Evolutionary conservation across 1,140 invertebrate species (phyloP).

Genomic region (Druon quercuslanigerum): DNA sequence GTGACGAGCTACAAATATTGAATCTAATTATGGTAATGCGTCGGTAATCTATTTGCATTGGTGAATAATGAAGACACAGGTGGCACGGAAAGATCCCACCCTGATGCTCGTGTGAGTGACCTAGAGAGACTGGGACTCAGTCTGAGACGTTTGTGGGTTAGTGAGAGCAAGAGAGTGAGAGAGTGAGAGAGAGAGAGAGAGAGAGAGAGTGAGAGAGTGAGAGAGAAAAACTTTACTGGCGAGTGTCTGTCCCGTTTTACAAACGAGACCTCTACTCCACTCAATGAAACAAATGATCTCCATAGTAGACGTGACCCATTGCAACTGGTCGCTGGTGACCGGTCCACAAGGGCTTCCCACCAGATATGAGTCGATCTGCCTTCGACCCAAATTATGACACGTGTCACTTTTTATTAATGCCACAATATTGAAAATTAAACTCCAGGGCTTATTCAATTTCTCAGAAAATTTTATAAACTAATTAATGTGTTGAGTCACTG

Average conservation of each 20-base stretch:
- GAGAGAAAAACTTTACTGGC: slow-evolving; percentile 9
- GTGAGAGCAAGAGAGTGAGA: slow-evolving; percentile 42
- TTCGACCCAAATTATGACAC: no score
- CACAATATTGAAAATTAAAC: no score
- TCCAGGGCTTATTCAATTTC: no score
- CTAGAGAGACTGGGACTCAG: slow-evolving; percentile 51
- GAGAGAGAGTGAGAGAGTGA: slow-evolving; percentile 37
- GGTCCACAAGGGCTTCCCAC: slow-evolving; percentile 11
- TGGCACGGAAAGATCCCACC: slow-evolving; percentile 66
- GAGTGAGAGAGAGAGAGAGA: slow-evolving; percentile 34
- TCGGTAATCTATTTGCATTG: slow-evolving; percentile 68
- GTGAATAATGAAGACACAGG: slow-evolving; percentile 69
- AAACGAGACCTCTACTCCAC: slow-evolving; percentile 46
- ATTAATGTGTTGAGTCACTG: no score
- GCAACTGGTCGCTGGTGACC: no score
- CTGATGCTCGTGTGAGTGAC: slow-evolving; percentile 61
- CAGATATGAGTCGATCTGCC: not conserved
- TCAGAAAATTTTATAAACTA: no score
- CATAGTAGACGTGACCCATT: slow-evolving; percentile 46
- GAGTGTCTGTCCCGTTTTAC: slow-evolving; percentile 48
- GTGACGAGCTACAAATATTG: slow-evolving; percentile 71
- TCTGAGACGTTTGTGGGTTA: slow-evolving; percentile 34
- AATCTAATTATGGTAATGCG: slow-evolving; percentile 72
- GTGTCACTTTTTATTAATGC: no score
- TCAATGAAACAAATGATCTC: slow-evolving; percentile 57